Conservation (phyloP, 2,888 invertebrate species). For the Microchrysa polita region DNA sequence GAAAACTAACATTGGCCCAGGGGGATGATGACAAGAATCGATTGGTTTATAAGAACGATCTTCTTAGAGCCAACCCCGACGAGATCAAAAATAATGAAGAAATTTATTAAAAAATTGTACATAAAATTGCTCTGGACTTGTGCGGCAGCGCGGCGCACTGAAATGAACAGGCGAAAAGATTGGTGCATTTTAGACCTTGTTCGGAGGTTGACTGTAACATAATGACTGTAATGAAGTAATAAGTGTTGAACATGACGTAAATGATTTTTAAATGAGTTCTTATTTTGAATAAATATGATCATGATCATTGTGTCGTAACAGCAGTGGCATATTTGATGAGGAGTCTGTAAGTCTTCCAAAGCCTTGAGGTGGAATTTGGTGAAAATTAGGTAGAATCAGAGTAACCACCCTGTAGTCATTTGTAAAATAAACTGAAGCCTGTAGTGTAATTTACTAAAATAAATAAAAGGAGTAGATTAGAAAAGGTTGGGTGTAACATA, state of each 20-base stretch:
- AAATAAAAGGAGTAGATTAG: no score
- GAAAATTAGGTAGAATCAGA: no score
- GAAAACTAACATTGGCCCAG: conserved; percentile 43
- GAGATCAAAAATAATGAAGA: conserved; percentile 54
- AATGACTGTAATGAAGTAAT: conserved; percentile 56
- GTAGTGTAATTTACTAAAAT: no score
- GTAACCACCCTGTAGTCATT: no score
- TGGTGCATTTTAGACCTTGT: conserved; percentile 20
- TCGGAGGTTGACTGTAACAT: conserved; percentile 45
- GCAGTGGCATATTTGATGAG: neutral
- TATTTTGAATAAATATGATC: conserved; percentile 54
- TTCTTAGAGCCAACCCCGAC: conserved; percentile 4
- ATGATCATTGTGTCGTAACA: neutral
- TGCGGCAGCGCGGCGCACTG: conserved; percentile 26
- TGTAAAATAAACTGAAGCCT: no score
- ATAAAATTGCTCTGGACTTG: conserved; percentile 45
- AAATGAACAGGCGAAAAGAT: neutral
- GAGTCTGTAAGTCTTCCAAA: neutral
- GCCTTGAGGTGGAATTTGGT: neutral
- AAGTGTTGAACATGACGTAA: conserved; percentile 56
- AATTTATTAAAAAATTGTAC: conserved; percentile 53
- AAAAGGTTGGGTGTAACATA: no score
- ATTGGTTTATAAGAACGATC: conserved; percentile 13
- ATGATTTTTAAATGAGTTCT: conserved; percentile 54
- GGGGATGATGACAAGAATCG: conserved; percentile 32